phyloP scores from a whole-genome alignment of 2,113 vertebrate genomes.

The Nesospiza acunhae region DNA sequence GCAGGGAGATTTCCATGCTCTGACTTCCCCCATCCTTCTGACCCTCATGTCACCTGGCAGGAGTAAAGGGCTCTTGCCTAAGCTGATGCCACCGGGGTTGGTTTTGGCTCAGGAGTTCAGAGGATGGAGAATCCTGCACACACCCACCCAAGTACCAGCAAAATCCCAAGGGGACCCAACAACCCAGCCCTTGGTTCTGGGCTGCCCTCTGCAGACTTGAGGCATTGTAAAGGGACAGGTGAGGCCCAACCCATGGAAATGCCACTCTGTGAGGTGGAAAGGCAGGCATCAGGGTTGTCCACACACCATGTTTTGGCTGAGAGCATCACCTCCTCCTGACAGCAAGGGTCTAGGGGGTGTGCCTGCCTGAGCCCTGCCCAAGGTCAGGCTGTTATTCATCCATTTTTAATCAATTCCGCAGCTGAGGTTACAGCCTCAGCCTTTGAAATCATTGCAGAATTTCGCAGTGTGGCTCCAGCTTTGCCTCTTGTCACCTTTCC shows the following conservation, averaged over 20 bases:
- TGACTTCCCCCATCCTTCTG: rapidly evolving
- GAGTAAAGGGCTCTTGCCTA: neutral
- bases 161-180: neutral
- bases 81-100: neutral
- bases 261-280: neutral
- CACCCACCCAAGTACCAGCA: rapidly evolving
- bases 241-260: neutral
- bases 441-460: neutral
- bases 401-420: neutral
- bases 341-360: neutral
- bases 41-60: neutral
- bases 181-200: rapidly evolving
- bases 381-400: neutral
- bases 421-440: neutral
- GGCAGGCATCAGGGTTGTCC: neutral
- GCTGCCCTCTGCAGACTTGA: neutral
- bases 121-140: neutral
- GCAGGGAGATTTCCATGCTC: neutral
- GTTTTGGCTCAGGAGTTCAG: neutral
- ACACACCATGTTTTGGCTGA: rapidly evolving
- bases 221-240: neutral
- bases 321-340: neutral
- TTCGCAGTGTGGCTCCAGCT: neutral
- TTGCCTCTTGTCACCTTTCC: neutral
- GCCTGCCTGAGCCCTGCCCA: neutral